phyloP scores from a whole-genome alignment of 2,797 vertebrate genomes.

The Hemitrygon akajei region DNA sequence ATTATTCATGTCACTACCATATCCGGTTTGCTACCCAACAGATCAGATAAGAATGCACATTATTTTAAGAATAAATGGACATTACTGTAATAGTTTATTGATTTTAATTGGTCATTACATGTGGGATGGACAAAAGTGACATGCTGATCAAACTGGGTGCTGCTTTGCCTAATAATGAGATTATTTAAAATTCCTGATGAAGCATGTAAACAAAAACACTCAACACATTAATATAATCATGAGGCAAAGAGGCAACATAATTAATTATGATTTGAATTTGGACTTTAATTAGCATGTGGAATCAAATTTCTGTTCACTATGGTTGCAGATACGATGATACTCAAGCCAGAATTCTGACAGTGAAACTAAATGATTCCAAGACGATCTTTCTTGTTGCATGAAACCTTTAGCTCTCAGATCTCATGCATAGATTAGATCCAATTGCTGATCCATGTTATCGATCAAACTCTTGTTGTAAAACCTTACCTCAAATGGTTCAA shows the following conservation, averaged over 20 bases:
- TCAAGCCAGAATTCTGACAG: neutral
- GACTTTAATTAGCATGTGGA: neutral
- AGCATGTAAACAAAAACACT: neutral
- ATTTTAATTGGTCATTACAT: neutral
- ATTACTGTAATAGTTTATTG: neutral
- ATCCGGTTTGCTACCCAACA: constrained; percentile 14
- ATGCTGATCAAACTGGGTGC: neutral
- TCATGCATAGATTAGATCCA: neutral
- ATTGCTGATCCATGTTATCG: neutral
- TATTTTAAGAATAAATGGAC: neutral
- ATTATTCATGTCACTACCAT: constrained; percentile 23
- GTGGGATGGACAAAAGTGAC: neutral
- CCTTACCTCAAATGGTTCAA: neutral
- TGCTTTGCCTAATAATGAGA: neutral
- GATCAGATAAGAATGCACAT: constrained; percentile 22
- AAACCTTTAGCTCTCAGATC: constrained; percentile 8
- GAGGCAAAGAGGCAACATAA: neutral
- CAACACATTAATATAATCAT: neutral
- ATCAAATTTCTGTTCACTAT: neutral
- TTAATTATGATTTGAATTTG: neutral
- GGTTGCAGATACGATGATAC: neutral
- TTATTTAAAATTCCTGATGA: neutral
- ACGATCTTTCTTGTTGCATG: neutral
- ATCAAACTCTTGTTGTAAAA: neutral
- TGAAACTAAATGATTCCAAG: neutral